Evolutionary conservation across 2,113 vertebrate species (phyloP), one percentile per base, ranked within the genome.

Genomic region (Paedocypris sp.): DNA sequence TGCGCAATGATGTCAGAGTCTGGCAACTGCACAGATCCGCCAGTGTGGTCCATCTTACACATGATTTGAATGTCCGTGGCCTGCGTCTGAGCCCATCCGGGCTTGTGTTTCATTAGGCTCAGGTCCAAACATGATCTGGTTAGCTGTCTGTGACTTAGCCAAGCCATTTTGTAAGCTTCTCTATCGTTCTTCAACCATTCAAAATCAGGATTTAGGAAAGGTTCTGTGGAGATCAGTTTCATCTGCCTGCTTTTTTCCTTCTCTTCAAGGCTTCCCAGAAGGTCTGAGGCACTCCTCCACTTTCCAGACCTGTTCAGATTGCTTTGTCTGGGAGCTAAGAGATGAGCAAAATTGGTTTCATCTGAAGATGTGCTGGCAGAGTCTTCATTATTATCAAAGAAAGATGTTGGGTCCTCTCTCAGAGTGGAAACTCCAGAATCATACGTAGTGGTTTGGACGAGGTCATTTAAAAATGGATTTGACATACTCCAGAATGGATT

Each of bases 81-180:
- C 76, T 98, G 95, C 0, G 93, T 98, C 78, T 98, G 95, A 54
- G 91, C 89, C 95, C 95, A 98, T 10, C 95, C 95, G 2, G 82
- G 91, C 67, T 87, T 95, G 46, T 91, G 90, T 67, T 86, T 91
- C 62, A 92, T 88, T 51, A 85, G 73, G 60, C 90, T 89, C 51
- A 97, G 80, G 80, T 97, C 89, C 46, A 97, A 64, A 50, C 92
- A 97, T 16, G 95, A 97, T 2, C 91, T 83, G 0, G 93, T 90
- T 8, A 98, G 78, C 58, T 97, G 93, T 28, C 91, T 83, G 48
- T 93, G 92, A 75, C 87, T 97, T 75, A 98, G 54, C 95, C 95
- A 98, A 57, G 92, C 93, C 87, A 90, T 88, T 73, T 87, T 97
- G 69, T 97, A 95, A 39, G 94, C 95, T 66, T 96, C 91, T 2